These are phyloP conservation scores for Pocillopora verrucosa DNA, from an alignment of 64 coral and sea anemone genomes.

Conservation along the genomic window DNA sequence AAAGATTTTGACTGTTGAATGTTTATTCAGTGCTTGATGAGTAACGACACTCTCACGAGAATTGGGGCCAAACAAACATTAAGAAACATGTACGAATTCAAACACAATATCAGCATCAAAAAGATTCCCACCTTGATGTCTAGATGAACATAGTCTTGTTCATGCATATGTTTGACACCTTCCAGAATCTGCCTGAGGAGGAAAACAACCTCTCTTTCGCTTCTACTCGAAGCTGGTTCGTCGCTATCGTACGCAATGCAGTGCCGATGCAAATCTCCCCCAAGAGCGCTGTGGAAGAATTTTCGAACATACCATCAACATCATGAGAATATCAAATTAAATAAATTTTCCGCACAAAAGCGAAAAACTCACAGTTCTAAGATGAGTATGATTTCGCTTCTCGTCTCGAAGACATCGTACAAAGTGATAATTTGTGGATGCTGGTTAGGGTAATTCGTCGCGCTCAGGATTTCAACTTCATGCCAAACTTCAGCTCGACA, in stretches of 20 bases:
- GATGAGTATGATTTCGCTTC: constrained; percentile 88
- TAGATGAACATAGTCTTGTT: constrained; percentile 75
- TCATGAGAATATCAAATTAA: constrained; percentile 34
- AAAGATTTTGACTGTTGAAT: constrained; percentile 1
- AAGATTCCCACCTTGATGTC: constrained; percentile 77
- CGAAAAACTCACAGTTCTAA: constrained; percentile 81
- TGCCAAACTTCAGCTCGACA: constrained; percentile 91
- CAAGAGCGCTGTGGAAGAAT: constrained; percentile 75
- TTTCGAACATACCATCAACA: constrained; percentile 47
- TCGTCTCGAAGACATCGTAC: constrained; percentile 88
- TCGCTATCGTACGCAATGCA: constrained; percentile 85
- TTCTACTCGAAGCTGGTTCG: constrained; percentile 76
- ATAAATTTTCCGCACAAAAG: neutral
- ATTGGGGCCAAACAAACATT: constrained; percentile 21
- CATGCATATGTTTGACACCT: constrained; percentile 84
- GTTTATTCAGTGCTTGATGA: constrained; percentile 26
- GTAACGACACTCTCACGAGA: constrained; percentile 30
- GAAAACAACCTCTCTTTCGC: constrained; percentile 90
- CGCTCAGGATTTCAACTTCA: constrained; percentile 81
- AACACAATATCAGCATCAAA: constrained; percentile 31
- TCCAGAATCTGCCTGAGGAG: constrained; percentile 89
- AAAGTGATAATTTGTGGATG: constrained; percentile 82
- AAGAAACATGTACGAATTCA: constrained; percentile 39
- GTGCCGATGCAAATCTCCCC: constrained; percentile 86
- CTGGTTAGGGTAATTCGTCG: constrained; percentile 66